phyloP scores from a whole-genome alignment of 2,797 vertebrate genomes.

The Sebastes hubbsi region DNA sequence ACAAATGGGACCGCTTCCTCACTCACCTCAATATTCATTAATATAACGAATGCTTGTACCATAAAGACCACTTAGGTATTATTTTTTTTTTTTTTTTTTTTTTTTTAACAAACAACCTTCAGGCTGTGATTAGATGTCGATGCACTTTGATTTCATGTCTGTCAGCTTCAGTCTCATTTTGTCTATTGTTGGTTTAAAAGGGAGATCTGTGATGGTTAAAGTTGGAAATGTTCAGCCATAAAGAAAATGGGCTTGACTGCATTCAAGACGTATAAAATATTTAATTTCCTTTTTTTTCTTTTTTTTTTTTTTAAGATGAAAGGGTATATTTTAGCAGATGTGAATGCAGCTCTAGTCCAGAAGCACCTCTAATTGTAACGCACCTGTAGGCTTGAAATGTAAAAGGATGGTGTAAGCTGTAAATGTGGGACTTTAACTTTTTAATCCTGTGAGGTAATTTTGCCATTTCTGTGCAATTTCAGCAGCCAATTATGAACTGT shows the following conservation, averaged over 20 bases:
- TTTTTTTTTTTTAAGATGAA: background rate
- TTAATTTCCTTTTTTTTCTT: background rate
- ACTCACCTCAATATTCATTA: constrained; percentile 22
- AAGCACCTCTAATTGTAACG: background rate
- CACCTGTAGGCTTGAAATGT: constrained; percentile 1
- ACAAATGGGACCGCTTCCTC: background rate
- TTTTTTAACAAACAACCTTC: constrained; percentile 21
- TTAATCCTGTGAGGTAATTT: background rate
- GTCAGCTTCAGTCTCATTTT: constrained; percentile 28
- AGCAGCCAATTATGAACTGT: background rate
- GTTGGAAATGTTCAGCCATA: constrained; percentile 18
- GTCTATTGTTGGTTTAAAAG: constrained; percentile 10
- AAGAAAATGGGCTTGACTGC: background rate
- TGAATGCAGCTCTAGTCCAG: constrained; percentile 12
- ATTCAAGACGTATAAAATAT: background rate
- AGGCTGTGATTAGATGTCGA: constrained; percentile 46
- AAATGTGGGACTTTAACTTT: background rate
- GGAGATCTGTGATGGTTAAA: constrained; percentile 6
- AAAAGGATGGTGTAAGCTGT: background rate
- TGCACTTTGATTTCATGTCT: constrained; percentile 71
- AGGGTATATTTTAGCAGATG: background rate
- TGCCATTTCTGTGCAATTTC: background rate
- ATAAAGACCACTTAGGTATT: constrained; percentile 42
- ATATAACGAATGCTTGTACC: constrained; percentile 34
- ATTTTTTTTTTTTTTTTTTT: constrained; percentile 17